Conservation (phyloP, 2,797 vertebrate genomes). For the Phrynocephalus guinanensis region DNA sequence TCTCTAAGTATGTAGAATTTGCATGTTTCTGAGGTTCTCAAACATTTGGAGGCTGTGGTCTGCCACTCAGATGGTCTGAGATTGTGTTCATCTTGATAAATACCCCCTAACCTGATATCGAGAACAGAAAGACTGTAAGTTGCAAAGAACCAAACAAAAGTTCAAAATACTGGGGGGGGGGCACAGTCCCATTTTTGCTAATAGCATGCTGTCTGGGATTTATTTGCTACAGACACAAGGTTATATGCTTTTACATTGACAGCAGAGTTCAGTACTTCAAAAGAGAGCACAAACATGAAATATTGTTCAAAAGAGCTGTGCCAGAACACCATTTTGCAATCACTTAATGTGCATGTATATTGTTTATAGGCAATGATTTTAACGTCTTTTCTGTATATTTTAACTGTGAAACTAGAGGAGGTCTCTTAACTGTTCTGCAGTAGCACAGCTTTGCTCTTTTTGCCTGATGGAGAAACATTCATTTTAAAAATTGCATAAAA, state of each 20-base stretch:
- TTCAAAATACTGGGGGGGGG: no score
- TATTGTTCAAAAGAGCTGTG: neutral
- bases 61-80: neutral
- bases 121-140: neutral
- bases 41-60: neutral
- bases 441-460: neutral
- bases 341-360: slow-evolving; percentile 22
- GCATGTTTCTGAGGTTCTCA: neutral
- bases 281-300: slow-evolving; percentile 11
- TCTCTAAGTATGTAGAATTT: neutral
- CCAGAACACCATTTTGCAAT: neutral
- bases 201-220: neutral
- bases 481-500: neutral
- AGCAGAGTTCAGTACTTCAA: neutral
- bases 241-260: no score
- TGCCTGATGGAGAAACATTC: slow-evolving; percentile 6
- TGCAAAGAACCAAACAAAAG: neutral
- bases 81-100: neutral
- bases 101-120: neutral
- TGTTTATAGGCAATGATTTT: slow-evolving; percentile 29
- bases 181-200: no score
- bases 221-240: no score
- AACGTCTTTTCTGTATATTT: slow-evolving; percentile 23
- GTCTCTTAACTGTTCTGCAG: neutral
- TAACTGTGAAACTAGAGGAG: slow-evolving; percentile 14